Percentiles rank a stretch among this genome's conserved stretches.
Conservation (phyloP, 2,888 invertebrate species). For the Prosopocoilus inquinatus region DNA sequence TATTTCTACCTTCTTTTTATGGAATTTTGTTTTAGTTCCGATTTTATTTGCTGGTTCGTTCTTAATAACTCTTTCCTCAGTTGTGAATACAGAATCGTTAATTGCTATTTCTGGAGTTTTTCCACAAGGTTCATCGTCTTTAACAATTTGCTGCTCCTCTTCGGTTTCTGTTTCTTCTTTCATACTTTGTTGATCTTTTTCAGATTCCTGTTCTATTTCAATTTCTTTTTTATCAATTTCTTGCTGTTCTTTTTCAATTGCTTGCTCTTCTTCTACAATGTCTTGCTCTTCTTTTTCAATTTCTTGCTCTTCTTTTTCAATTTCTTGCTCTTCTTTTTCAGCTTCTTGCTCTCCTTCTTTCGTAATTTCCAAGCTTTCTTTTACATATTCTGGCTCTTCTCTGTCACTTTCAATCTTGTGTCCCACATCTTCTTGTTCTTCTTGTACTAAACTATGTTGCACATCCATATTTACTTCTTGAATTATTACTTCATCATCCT, state of each 20-base stretch:
- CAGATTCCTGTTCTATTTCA: conserved; percentile 31
- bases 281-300: conserved; percentile 5
- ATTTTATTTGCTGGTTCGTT: too few relatives aligned
- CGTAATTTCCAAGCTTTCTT: background rate
- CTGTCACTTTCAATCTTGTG: conserved; percentile 13
- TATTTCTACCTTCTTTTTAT: background rate
- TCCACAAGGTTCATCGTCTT: background rate
- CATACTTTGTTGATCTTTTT: conserved; percentile 12
- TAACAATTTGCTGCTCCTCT: conserved; percentile 4
- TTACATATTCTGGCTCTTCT: conserved; percentile 5
- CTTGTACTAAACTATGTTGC: conserved; percentile 4
- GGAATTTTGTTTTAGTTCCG: too few relatives aligned
- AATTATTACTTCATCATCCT: conserved; percentile 16
- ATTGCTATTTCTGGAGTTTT: background rate
- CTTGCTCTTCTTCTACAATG: conserved; percentile 8
- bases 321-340: conserved; percentile 25
- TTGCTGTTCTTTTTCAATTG: conserved; percentile 8
- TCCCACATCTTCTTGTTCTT: conserved; percentile 11
- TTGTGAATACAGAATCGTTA: background rate
- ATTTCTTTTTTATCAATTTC: conserved; percentile 22
- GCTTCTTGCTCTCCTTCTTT: conserved; percentile 6
- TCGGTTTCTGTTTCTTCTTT: background rate
- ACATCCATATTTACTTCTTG: conserved; percentile 8
- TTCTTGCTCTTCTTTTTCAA: conserved; percentile 34
- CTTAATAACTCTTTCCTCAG: background rate